These are phyloP conservation scores for Bambusicola thoracicus DNA, from an alignment of 2,113 vertebrate species.

Conservation along the genomic window DNA sequence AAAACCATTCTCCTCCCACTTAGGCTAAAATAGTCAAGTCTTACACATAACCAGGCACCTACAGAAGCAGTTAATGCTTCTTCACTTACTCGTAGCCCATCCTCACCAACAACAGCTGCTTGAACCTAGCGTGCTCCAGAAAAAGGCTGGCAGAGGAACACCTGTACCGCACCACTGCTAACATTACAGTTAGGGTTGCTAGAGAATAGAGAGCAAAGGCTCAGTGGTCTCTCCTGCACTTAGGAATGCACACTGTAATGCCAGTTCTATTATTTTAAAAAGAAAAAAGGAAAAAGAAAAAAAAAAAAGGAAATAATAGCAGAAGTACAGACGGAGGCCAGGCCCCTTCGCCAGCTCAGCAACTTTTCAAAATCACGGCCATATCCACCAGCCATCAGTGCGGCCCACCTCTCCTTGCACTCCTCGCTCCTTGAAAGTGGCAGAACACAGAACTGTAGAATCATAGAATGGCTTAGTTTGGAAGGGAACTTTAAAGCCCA, in stretches of 20 bases:
- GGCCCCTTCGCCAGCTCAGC: background rate
- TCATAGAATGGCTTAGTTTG: background rate
- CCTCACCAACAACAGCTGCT: background rate
- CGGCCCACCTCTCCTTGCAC: background rate
- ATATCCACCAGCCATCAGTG: background rate
- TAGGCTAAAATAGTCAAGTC: constrained; percentile 23
- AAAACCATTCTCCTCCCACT: constrained; percentile 27
- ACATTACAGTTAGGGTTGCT: background rate
- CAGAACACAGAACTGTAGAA: background rate
- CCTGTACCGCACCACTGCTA: background rate
- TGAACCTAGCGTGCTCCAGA: background rate
- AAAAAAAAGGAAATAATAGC: background rate
- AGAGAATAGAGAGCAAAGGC: background rate
- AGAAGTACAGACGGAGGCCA: background rate
- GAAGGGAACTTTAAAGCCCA: background rate
- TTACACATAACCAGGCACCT: constrained; percentile 14
- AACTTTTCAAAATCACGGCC: background rate
- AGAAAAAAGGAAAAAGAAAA: background rate
- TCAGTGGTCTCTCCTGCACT: background rate
- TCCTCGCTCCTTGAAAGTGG: background rate
- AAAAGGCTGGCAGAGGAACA: background rate
- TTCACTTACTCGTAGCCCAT: background rate
- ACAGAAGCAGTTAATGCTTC: constrained; percentile 16
- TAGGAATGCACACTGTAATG: background rate
- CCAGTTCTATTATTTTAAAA: background rate